These are phyloP conservation scores for Linhomoeus sp. DNA, from an alignment of 2,888 invertebrate genomes.

Conservation along the genomic window DNA sequence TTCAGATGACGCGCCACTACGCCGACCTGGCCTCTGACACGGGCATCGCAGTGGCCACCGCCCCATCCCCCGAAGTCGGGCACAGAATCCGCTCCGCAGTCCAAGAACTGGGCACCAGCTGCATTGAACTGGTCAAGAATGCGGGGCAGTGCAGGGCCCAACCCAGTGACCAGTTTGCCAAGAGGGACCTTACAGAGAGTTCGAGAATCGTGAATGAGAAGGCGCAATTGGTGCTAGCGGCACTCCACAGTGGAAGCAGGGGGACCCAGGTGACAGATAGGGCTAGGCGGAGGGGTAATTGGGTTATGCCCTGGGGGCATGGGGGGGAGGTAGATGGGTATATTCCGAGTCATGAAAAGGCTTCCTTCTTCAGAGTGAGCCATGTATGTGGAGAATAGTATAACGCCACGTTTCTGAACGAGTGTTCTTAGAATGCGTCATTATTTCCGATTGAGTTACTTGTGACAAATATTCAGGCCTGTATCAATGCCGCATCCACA, in stretches of 20 bases:
- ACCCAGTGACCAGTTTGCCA: conserved; percentile 46
- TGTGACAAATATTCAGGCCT: too few relatives aligned
- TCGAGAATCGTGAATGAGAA: conserved; percentile 48
- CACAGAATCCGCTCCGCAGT: conserved; percentile 45
- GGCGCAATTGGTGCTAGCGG: conserved; percentile 8
- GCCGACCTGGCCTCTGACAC: conserved; percentile 65
- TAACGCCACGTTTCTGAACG: too few relatives aligned
- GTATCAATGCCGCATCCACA: conserved; percentile 92
- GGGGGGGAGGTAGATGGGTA: too few relatives aligned
- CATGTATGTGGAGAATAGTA: too few relatives aligned
- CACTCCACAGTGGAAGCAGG: conserved; percentile 68
- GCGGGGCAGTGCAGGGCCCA: conserved; percentile 28
- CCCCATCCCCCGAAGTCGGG: conserved; percentile 63
- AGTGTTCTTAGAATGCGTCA: too few relatives aligned
- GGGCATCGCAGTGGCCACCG: conserved; percentile 69
- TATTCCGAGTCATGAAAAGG: too few relatives aligned
- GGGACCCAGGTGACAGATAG: too few relatives aligned
- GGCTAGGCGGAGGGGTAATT: too few relatives aligned
- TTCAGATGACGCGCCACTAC: conserved; percentile 54
- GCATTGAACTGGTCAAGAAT: conserved; percentile 41
- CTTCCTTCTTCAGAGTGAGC: too few relatives aligned
- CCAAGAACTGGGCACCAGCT: conserved; percentile 71
- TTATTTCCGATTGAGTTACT: too few relatives aligned
- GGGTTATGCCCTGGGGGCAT: too few relatives aligned
- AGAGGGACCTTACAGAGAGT: conserved; percentile 56